Base-by-base conservation (phyloP, 2,888 invertebrate genomes). In the Eurois occulta region DNA sequence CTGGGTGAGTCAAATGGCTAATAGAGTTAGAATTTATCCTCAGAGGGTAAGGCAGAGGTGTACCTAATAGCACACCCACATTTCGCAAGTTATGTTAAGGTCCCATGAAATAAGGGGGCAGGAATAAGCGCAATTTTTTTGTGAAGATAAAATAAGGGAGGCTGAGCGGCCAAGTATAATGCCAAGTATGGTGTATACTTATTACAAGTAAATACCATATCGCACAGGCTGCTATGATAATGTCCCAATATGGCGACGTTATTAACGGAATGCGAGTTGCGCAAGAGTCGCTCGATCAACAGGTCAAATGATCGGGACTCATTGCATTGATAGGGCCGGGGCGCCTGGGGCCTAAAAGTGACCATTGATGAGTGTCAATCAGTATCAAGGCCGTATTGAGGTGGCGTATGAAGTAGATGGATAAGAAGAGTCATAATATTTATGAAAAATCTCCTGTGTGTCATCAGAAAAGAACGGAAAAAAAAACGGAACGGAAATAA, bases 191-290 rank as follows among this genome's bases (percentile, higher is more conserved):
- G n/a, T n/a, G n/a, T n/a, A n/a, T 18, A n/a, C 13, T 10, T 38
- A 32, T 18, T 5, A 60, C 38, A 55, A 69, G 46, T 65, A 69
- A 78, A 80, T 69, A 68, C 35, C 64, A 66, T 21, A 32, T 52
- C 16, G 3, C 3, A 1, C 18, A 18, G 55, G 32, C 72, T 32
- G 41, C 48, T 43, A 67, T 72, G 71, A 77, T 68, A 80, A 66
- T 83, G 85, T 83, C 73, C 69, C 77, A 88, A 85, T 83, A 86
- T 88, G 80, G 87, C 85, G 70, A 70, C 73, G 66, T 72, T 85
- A 79, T 80, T 75, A 83, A 77, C 72, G 88, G 88, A 88, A 88
- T 88, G 88, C 41, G 71, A 69, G 66, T 88, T 88, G 85, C 83
- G 88, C 78, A 88, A 88, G 73, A 77, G 73, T 48, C 62, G 72